These are phyloP conservation scores for Illadopsis cleaveri DNA, from an alignment of 2,113 vertebrate species.

Conservation along the genomic window DNA sequence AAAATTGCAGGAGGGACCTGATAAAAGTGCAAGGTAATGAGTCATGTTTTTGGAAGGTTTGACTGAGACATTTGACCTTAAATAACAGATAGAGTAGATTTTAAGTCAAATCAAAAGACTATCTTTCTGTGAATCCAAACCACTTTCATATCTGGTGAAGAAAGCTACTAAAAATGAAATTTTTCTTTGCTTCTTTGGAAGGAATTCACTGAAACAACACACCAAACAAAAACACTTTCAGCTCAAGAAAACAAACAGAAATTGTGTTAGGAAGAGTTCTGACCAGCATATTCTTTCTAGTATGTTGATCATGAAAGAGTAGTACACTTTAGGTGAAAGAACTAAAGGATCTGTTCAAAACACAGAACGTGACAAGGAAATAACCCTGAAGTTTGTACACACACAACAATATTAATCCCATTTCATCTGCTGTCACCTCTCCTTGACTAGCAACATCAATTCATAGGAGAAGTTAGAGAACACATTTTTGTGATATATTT, in stretches of 20 bases:
- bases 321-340: conserved; percentile 1
- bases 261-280: neutral
- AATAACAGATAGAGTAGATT: conserved; percentile 25
- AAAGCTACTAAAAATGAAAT: conserved; percentile 43
- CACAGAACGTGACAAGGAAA: neutral
- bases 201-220: conserved; percentile 38
- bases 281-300: neutral
- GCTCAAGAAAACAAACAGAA: neutral
- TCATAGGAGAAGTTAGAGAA: neutral
- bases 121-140: conserved; percentile 38
- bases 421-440: neutral
- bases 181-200: conserved; percentile 41
- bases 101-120: conserved; percentile 61
- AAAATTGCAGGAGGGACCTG: conserved; percentile 46
- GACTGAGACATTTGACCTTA: conserved; percentile 35
- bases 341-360: neutral
- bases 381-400: neutral
- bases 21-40: conserved; percentile 29
- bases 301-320: neutral
- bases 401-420: neutral
- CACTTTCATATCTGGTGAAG: conserved; percentile 47
- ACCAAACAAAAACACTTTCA: conserved; percentile 43
- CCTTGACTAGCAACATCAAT: neutral
- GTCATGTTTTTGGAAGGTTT: conserved; percentile 31
- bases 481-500: neutral